Base-by-base conservation (phyloP, 1,140 invertebrate species). In the Eueides isabella region DNA sequence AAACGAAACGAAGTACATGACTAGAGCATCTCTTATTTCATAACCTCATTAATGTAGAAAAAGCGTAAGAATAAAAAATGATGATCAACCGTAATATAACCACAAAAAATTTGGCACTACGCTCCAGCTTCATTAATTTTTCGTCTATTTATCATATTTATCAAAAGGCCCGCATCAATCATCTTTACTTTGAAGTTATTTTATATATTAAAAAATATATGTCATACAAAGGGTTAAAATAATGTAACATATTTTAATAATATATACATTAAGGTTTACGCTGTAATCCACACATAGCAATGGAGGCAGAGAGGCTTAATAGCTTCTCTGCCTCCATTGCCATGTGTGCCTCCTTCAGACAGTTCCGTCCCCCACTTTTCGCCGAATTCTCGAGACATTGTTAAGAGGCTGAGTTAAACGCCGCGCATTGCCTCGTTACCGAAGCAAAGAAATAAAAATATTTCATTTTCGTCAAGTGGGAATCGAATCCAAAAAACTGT, bases 121-220 rank as follows among this genome's bases (percentile, higher is more conserved):
- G 35, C 35, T 66, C n/a, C 23, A 38, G 64, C 64, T 35, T 38
- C 64, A 66, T 66, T 66, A 41, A 41, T 41, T 66, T 66, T 66
- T 28, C 33, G 12, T 41, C 35, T 66, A 33, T 33, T 66, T 66
- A 38, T 66, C 64, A 66, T 66, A 33, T 33, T 66, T 66, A 38
- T 66, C 64, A 66, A 66, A 66, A 23, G 64, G 9, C 6, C 35
- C 26, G 33, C 28, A 66, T 66, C 64, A 66, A 66, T 66, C 64
- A 41, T 16, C 64, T 12, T 66, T 38, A 66, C 38, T 41, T n/a
- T 16, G 16, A 41, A 41, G 38, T 41, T 4, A 41, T 41, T 41
- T 41, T 41, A 41, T 41, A n/a, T 4, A 33, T 9, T 16, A 41
- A 41, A 41, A 41, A 41, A 41, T 41, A 41, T 41, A 41, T 4